These are phyloP conservation scores for Aldabrachelys gigantea DNA, from an alignment of 2,113 vertebrate species.

Conservation along the genomic window DNA sequence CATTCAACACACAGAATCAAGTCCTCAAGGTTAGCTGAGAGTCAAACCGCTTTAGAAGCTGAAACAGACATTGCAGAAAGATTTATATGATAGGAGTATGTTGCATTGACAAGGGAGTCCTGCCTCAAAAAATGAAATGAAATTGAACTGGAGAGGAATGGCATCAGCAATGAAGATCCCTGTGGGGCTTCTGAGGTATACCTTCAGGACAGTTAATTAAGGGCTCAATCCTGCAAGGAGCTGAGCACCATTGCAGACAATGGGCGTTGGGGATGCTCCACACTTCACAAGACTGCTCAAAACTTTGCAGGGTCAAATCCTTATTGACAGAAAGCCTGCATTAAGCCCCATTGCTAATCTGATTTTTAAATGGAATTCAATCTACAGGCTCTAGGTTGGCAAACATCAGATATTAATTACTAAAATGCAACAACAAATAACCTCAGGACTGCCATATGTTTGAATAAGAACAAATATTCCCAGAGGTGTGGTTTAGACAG, in stretches of 20 bases:
- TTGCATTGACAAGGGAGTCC: too few relatives aligned
- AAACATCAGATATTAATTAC: background rate
- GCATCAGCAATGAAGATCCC: background rate
- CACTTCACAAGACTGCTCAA: background rate
- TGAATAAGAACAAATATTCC: background rate
- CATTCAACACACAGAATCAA: background rate
- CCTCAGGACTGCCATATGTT: fast-evolving
- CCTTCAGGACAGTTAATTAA: background rate
- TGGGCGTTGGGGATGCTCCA: background rate
- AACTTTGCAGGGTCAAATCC: background rate
- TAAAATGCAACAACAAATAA: background rate
- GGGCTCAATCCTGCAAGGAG: background rate
- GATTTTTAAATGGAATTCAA: background rate
- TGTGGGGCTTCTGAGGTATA: background rate
- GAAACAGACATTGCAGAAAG: background rate
- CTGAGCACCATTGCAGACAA: background rate
- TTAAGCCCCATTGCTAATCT: fast-evolving
- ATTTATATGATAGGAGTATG: background rate
- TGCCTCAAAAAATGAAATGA: background rate
- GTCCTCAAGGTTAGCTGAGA: too few relatives aligned
- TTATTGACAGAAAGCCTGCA: background rate
- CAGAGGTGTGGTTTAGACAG: fast-evolving
- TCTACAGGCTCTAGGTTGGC: background rate
- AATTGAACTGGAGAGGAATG: background rate
- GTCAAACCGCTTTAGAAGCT: background rate